Evolutionary conservation across 2,113 vertebrate genomes (phyloP).

Genomic region (Grammatotria lemairii): DNA sequence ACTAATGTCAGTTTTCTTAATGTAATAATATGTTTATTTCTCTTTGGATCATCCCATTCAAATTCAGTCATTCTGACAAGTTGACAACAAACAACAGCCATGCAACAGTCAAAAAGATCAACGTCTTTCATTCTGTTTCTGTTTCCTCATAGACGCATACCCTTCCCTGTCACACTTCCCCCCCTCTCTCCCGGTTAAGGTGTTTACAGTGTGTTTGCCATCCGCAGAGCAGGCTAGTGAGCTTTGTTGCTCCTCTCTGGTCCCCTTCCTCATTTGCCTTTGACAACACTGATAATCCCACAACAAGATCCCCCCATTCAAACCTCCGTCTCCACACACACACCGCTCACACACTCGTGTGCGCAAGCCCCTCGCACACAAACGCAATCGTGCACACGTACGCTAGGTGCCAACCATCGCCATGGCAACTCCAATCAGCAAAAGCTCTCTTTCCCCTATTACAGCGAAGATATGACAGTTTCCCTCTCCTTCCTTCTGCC

Average conservation of each 20-base stretch:
- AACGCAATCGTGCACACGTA: constrained; percentile 8
- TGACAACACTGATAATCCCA: constrained; percentile 53
- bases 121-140: not conserved
- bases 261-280: constrained; percentile 43
- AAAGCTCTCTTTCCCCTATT: constrained; percentile 51
- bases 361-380: constrained; percentile 7
- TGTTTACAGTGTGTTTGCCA: constrained; percentile 13
- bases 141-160: not conserved
- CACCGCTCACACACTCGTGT: not conserved
- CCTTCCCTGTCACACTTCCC: not conserved
- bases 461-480: constrained; percentile 53
- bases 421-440: constrained; percentile 67
- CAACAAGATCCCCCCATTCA: constrained; percentile 36
- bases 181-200: not conserved
- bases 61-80: not conserved
- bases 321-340: not conserved
- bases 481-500: constrained; percentile 21
- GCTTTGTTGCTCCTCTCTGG: constrained; percentile 13
- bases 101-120: not conserved
- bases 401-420: constrained; percentile 50
- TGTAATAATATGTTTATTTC: not conserved
- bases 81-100: not conserved
- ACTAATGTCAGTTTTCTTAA: not conserved
- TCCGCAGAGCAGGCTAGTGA: not conserved
- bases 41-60: not conserved